Evolutionary conservation across 1,140 invertebrate genomes (phyloP).

Genomic region (Armadillidium nasatum): DNA sequence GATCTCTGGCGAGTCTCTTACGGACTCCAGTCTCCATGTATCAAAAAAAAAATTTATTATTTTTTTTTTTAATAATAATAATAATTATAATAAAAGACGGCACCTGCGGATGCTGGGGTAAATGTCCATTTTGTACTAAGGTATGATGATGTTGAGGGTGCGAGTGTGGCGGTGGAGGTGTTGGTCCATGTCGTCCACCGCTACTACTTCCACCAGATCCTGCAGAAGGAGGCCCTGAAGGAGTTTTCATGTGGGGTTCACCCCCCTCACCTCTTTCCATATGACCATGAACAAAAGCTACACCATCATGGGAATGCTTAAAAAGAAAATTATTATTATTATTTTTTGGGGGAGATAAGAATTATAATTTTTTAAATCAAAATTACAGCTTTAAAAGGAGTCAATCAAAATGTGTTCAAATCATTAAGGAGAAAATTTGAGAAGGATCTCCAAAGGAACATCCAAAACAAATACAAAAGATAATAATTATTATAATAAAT

Average conservation of each 20-base stretch:
- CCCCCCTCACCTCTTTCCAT: slow-evolving; percentile 25
- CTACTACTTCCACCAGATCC: slow-evolving; percentile 31
- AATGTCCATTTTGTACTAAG: slow-evolving; percentile 28
- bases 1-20: too few species aligned
- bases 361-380: too few species aligned
- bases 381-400: too few species aligned
- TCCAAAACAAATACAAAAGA: too few species aligned
- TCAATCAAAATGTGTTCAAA: too few species aligned
- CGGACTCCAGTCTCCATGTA: background rate
- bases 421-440: background rate
- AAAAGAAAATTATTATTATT: too few species aligned
- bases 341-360: too few species aligned
- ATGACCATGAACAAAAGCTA: background rate
- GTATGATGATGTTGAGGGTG: slow-evolving; percentile 24
- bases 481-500: too few species aligned
- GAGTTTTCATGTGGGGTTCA: slow-evolving; percentile 22
- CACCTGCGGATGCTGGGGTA: slow-evolving; percentile 32
- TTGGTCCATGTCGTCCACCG: slow-evolving; percentile 33
- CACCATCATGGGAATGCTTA: background rate
- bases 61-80: too few species aligned
- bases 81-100: too few species aligned
- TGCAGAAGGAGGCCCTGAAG: slow-evolving; percentile 35
- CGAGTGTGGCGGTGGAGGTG: slow-evolving; percentile 24
- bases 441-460: background rate
- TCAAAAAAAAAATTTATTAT: too few species aligned